Evolutionary conservation across 2,888 invertebrate species (phyloP).

Genomic region (Alentia gelatinosa): DNA sequence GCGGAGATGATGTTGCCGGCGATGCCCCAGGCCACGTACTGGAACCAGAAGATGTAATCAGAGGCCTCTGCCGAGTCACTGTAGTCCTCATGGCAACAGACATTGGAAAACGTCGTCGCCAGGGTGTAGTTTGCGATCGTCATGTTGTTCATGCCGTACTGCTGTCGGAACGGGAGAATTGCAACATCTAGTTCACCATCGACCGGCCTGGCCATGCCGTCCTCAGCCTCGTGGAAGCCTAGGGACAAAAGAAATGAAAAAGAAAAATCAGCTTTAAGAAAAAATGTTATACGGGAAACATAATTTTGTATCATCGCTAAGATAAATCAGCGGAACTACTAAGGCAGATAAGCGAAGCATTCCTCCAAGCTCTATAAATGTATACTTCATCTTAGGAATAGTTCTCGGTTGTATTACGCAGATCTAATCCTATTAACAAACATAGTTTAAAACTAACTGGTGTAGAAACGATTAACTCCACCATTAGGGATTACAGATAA

Average conservation of each 20-base stretch:
- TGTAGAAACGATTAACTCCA: no score
- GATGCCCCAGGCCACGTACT: constrained; percentile 89
- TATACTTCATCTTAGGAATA: no score
- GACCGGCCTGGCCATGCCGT: neutral
- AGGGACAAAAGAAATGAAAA: neutral
- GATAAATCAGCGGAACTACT: no score
- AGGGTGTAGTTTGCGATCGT: neutral
- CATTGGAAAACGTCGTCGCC: neutral
- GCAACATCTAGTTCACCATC: neutral
- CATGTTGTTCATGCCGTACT: neutral
- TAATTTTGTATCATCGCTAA: no score
- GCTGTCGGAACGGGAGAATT: neutral
- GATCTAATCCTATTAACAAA: no score
- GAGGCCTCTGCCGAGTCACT: neutral
- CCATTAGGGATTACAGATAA: no score
- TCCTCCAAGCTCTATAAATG: no score
- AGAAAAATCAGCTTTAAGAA: neutral
- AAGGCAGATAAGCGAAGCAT: no score
- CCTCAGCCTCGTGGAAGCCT: neutral
- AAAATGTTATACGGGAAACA: no score
- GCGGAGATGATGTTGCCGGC: constrained; percentile 94
- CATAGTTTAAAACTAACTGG: no score
- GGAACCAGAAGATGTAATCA: constrained; percentile 64
- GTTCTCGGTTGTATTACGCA: no score
- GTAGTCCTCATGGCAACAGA: neutral